Base-by-base conservation (phyloP, 2,797 vertebrate genomes). In the Staurois parvus region DNA sequence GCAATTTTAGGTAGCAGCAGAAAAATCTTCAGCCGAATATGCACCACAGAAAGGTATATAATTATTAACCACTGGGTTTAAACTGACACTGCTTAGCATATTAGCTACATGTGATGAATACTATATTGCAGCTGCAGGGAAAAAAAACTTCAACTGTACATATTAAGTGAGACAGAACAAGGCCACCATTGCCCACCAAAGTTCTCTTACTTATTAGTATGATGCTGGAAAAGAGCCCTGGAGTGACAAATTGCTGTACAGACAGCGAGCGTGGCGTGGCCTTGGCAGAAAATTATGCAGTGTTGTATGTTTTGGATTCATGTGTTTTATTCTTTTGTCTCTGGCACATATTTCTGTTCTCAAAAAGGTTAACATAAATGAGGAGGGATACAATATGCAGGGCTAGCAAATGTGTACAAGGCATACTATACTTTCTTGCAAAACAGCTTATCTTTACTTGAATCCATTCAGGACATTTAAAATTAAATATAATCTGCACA, bases 141-240 rank as follows among this genome's bases (percentile, higher is more conserved):
- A 32, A 62, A 29, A 40, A 62, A 29, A 40, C 68, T 66, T 85
- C 13, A 66, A 73, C 32, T 73, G 37, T 30, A 67, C 5, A 79
- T 64, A 85, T 85, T 79, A 24, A 30, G 32, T 56, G 56, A 80
- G 70, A 80, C 84, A 85, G 84, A 85, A 80, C 84, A 85, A 85
- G 84, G 84, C 77, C 84, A 85, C 69, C 48, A 52, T 42, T 85
- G 77, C 79, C 30, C 69, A 59, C 34, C 62, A 28, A 69, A 37
- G 70, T 75, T 75, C 24, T 85, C 34, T 52, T 52, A 68, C 77
- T 75, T 80, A 85, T 85, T 80, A 68, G 76, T 42, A 80, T 85
- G 34, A 72, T 24, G 30, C 29, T 34, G 59, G 52, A 48, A 19
- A 79, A 79, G 30, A 73, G 45, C 84, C 84, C 84, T 75, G n/a